These are phyloP conservation scores for Abrostola tripartita DNA, from an alignment of 2,888 invertebrate genomes.

Conservation along the genomic window DNA sequence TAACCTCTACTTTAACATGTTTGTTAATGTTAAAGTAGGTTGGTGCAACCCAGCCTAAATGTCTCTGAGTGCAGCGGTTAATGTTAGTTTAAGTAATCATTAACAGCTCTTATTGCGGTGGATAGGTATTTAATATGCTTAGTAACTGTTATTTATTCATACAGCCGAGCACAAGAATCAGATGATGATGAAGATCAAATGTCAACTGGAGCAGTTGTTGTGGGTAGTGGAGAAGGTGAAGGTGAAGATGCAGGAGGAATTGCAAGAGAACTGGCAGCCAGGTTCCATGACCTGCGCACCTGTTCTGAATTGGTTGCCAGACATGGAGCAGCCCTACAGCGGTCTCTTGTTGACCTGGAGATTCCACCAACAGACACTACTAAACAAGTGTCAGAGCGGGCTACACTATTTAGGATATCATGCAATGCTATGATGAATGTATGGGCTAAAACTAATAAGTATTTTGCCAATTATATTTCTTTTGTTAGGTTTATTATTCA, in stretches of 20 bases:
- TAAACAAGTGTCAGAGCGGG: conserved; percentile 97
- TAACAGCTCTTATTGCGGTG: no score
- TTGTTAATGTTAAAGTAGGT: no score
- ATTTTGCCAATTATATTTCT: background rate
- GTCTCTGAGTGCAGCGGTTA: no score
- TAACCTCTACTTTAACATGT: no score
- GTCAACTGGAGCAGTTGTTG: conserved; percentile 79
- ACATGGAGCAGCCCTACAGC: conserved; percentile 95
- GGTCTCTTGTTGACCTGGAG: conserved; percentile 93
- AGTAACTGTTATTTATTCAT: conserved; percentile 7
- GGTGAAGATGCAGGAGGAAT: conserved; percentile 89
- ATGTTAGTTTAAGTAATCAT: no score
- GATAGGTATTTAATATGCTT: conserved; percentile 17
- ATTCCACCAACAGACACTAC: conserved; percentile 92
- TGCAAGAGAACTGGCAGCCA: conserved; percentile 90
- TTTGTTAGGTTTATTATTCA: background rate
- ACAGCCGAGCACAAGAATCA: conserved; percentile 90
- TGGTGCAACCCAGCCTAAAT: no score
- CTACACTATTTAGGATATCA: conserved; percentile 98
- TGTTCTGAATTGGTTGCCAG: conserved; percentile 97
- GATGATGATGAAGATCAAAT: conserved; percentile 92
- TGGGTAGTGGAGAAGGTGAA: conserved; percentile 87
- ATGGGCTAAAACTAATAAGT: conserved; percentile 56
- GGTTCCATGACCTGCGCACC: conserved; percentile 96
- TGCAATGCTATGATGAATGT: conserved; percentile 99